Conservation (phyloP, 2,113 vertebrate species). For the Chloroceryle aenea region DNA sequence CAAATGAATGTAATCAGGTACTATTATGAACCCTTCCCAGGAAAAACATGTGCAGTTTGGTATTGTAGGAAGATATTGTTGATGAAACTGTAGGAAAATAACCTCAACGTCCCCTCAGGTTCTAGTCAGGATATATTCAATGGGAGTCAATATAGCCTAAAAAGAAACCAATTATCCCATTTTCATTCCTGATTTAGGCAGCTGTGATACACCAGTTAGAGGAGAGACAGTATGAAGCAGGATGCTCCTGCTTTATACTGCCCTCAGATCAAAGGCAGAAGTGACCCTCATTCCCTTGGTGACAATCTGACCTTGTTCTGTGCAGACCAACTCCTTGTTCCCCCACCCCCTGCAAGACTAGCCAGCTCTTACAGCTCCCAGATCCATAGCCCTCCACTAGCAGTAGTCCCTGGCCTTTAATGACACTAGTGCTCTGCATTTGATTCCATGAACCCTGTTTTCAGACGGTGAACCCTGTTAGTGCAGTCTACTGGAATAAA, state of each 20-base stretch:
- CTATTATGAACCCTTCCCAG: neutral
- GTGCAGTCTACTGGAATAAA: neutral
- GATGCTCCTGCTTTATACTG: neutral
- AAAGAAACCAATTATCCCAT: neutral
- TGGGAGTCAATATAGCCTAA: neutral
- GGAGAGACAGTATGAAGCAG: neutral
- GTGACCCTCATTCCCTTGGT: fast-evolving
- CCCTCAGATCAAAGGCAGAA: neutral
- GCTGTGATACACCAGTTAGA: fast-evolving
- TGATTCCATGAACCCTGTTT: neutral
- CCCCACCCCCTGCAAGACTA: neutral
- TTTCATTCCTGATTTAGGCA: neutral
- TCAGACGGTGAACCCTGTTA: neutral
- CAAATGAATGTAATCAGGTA: neutral
- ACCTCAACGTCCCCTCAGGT: neutral
- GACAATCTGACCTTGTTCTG: too few relatives aligned
- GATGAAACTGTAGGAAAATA: neutral
- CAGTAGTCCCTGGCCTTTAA: neutral
- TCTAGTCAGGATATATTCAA: neutral
- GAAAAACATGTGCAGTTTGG: neutral
- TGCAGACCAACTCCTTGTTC: too few relatives aligned
- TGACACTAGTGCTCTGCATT: neutral
- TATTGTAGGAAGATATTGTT: neutral
- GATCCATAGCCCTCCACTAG: neutral
- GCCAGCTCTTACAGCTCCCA: neutral